phyloP scores from a whole-genome alignment of 2,797 vertebrate species.

The Argentina silus region DNA sequence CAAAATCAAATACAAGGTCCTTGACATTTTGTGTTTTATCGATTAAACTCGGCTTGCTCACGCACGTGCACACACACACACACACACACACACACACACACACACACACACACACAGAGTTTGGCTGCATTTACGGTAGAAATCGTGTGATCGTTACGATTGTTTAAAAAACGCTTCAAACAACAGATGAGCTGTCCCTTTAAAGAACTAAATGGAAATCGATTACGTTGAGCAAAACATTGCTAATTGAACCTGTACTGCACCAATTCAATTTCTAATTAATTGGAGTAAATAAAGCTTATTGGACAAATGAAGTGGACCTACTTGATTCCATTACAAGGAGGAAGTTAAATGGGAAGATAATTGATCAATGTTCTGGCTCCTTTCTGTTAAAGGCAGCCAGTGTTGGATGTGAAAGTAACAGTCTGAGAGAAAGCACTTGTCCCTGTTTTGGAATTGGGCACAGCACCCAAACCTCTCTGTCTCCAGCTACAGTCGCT shows the following conservation, averaged over 20 bases:
- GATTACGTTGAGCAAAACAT: conserved; percentile 72
- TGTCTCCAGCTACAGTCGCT: too few relatives aligned
- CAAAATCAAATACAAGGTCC: conserved; percentile 71
- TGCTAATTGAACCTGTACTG: conserved; percentile 74
- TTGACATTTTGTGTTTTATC: conserved; percentile 75
- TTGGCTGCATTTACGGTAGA: conserved; percentile 45
- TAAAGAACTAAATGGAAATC: conserved; percentile 67
- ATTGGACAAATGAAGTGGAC: conserved; percentile 77
- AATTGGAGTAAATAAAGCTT: conserved; percentile 75
- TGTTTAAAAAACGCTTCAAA: conserved; percentile 49
- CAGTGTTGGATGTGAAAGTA: conserved; percentile 49
- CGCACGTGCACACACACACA: conserved; percentile 47
- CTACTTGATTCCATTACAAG: conserved; percentile 74
- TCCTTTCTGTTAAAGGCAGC: conserved; percentile 55
- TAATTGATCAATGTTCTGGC: conserved; percentile 64
- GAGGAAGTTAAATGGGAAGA: conserved; percentile 70
- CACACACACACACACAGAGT: conserved; percentile 29
- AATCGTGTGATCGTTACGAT: not conserved
- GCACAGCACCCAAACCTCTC: too few relatives aligned
- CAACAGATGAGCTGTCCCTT: conserved; percentile 54
- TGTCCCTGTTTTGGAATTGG: too few relatives aligned
- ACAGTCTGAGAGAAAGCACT: not conserved
- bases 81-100: not conserved
- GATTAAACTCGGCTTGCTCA: conserved; percentile 61
- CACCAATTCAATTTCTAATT: conserved; percentile 75